A percentile compares a stretch with the other conserved stretches of the same genome.
Evolutionary conservation across 2,888 invertebrate genomes (phyloP).

Genomic region (Chalcis sispes): DNA sequence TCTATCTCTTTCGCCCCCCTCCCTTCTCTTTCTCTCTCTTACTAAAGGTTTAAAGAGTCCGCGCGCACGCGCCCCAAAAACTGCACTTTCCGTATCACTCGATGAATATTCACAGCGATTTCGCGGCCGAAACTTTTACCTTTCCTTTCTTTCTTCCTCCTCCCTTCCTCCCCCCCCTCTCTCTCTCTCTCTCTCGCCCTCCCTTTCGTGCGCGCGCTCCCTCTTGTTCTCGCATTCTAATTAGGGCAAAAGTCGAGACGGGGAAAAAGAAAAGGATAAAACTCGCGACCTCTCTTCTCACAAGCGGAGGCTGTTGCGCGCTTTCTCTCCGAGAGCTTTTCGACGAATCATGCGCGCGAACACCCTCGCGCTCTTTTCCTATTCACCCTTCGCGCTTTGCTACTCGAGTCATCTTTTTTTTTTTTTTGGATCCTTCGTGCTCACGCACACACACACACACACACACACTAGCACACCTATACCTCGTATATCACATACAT

Average conservation of each 20-base stretch:
- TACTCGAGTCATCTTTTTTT: no score
- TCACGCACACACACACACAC: no score
- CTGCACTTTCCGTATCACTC: conserved; percentile 68
- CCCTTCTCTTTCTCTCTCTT: not conserved
- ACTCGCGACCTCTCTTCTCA: no score
- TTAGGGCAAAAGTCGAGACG: conserved; percentile 25
- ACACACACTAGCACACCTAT: no score
- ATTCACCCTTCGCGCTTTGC: not conserved
- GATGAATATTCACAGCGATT: conserved; percentile 75
- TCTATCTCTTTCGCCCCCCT: not conserved
- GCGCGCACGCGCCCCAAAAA: conserved; percentile 59
- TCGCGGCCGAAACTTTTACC: conserved; percentile 72
- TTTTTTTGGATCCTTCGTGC: no score
- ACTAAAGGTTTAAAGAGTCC: no score
- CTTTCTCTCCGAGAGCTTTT: not conserved
- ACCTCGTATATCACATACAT: no score
- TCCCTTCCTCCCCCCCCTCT: no score
- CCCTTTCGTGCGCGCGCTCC: not conserved
- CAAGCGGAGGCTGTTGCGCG: not conserved
- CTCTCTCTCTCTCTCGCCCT: not conserved
- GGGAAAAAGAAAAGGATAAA: not conserved
- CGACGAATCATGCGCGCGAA: conserved; percentile 2
- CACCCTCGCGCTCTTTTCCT: not conserved
- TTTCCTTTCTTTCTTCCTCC: not conserved
- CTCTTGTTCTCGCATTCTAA: conserved; percentile 19